Evolutionary conservation across 2,888 invertebrate species (phyloP), one percentile per base, ranked within the genome.

Genomic region (Allygus modestus): DNA sequence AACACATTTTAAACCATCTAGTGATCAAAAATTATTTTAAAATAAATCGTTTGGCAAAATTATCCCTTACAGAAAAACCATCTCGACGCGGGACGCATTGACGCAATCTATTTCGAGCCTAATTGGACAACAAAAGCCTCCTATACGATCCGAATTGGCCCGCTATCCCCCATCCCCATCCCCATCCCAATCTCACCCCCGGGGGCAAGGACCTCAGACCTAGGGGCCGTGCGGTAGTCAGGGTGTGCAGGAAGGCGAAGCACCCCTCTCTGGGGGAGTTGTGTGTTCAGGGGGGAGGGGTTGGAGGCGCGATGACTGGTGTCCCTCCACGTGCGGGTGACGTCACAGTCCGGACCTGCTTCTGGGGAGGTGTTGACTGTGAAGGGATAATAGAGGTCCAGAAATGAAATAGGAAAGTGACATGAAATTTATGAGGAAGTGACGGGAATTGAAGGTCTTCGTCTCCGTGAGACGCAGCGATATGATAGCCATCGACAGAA

Each of bases 101-200:
- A 23, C 23, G 23, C 5, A 12, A 58, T 58, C 58, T 9, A 58
- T 58, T 58, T 58, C 23, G 58, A 23, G 58, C 20, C 5, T 20
- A 58, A 58, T 58, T 58, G 20, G 58, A 58, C 58, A 58, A 58
- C 58, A 58, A 58, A 51, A 58, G 58, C 58, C 58, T 7, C 51
- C 11, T 51, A 51, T 51, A 5, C 51, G 51, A 51, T 51, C 51
- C 51, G 11, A 37, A 37, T 37, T 37, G 37, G 37, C 37, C 37
- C 37, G n/a, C n/a, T n/a, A n/a, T n/a, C n/a, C n/a, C n/a, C 37
- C 37, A 37, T 37, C 37, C 37, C 9, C 4, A 4, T 1, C 7
- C 46, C 46, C 17, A 12, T 4, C 46, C 46, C 12, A 2, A 20
- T 51, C 37, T 37, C 4, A 9, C 58, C 58, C 23, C 12, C 58